Evolutionary conservation across 2,888 invertebrate genomes (phyloP).

Genomic region (Papilio protenor): DNA sequence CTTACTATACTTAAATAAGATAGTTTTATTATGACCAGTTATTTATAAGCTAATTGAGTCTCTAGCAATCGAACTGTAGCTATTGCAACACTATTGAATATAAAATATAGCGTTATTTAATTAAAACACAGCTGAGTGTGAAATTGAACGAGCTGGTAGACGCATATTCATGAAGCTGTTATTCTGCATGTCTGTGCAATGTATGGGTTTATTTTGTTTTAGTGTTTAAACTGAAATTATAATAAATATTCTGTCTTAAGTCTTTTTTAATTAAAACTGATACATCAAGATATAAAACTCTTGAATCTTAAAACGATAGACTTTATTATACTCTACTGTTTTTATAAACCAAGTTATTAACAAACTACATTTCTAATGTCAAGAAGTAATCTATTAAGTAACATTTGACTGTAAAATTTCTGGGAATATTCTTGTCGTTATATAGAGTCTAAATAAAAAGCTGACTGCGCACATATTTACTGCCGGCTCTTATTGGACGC

Average conservation of each 20-base stretch:
- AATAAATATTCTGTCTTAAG: background rate
- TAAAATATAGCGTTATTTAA: slow-evolving; percentile 11
- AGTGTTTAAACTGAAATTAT: background rate
- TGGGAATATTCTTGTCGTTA: background rate
- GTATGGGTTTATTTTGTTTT: slow-evolving; percentile 15
- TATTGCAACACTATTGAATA: background rate
- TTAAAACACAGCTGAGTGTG: slow-evolving; percentile 37
- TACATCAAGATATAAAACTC: no score
- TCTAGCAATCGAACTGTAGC: background rate
- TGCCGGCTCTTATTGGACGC: slow-evolving; percentile 23
- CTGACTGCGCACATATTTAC: slow-evolving; percentile 26
- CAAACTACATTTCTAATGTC: no score
- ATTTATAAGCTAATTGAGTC: background rate
- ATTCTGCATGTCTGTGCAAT: slow-evolving; percentile 4
- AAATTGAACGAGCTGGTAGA: slow-evolving; percentile 28
- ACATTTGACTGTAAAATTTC: background rate
- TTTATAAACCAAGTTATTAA: no score
- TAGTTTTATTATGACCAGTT: background rate
- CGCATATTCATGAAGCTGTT: slow-evolving; percentile 37
- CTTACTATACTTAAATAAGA: no score
- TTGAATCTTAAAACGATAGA: no score
- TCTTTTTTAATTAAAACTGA: background rate
- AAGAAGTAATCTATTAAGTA: no score
- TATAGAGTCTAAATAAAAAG: slow-evolving; percentile 15
- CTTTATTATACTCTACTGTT: no score